phyloP scores from a whole-genome alignment of 2,113 vertebrate species.

The Upupa epops region DNA sequence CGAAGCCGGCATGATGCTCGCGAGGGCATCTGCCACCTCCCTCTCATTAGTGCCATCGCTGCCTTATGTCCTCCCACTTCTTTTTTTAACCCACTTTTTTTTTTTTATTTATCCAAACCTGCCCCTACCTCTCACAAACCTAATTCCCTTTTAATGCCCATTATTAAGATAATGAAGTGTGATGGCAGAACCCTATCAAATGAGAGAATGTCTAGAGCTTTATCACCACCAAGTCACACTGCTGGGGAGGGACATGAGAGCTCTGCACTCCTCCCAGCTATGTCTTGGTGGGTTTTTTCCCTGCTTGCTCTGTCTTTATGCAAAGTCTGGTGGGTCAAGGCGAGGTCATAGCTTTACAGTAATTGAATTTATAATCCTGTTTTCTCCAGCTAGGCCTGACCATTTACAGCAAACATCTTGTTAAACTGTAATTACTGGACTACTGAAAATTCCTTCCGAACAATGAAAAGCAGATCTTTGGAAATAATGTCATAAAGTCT shows the following conservation, averaged over 20 bases:
- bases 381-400: conserved; percentile 72
- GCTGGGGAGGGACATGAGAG: conserved; percentile 85
- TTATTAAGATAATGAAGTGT: conserved; percentile 88
- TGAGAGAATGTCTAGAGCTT: conserved; percentile 95
- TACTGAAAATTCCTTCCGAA: conserved; percentile 37
- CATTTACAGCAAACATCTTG: conserved; percentile 74
- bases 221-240: conserved; percentile 88
- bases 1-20: conserved; percentile 51
- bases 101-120: conserved; percentile 71
- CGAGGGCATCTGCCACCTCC: conserved; percentile 74
- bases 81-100: conserved; percentile 42
- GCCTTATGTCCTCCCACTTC: conserved; percentile 59
- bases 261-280: conserved; percentile 84
- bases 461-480: conserved; percentile 49
- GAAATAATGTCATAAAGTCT: conserved; percentile 1
- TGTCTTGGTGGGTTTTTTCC: conserved; percentile 71
- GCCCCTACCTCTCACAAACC: conserved; percentile 71
- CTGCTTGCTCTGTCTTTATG: conserved; percentile 68
- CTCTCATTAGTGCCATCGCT: conserved; percentile 73
- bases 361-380: conserved; percentile 83
- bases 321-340: conserved; percentile 85
- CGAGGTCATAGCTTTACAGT: conserved; percentile 84
- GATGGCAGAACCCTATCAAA: conserved; percentile 90
- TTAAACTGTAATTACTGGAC: conserved; percentile 71
- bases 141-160: conserved; percentile 80